Base-by-base conservation (phyloP, 2,888 invertebrate genomes). In the Seira ritae region DNA sequence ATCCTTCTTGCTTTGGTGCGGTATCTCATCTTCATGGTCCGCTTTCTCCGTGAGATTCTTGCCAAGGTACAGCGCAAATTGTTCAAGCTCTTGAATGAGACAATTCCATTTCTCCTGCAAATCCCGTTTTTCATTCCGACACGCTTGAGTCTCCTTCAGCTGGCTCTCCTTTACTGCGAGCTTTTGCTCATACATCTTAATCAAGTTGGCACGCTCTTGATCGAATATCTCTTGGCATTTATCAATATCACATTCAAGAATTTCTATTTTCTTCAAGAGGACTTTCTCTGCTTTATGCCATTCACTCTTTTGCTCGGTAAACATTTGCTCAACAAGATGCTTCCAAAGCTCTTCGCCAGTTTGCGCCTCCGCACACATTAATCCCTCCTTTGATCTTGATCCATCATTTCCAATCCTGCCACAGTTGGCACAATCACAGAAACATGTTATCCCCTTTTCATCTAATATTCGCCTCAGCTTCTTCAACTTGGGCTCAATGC, bases 131-230 rank as follows among this genome's bases (percentile, higher is more conserved):
- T 89, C 87, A 24, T 83, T 78, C 22, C 88, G 80, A 69, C 87
- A 86, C 31, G 84, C 84, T 73, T 88, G 88, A 72, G 84, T 93
- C 6, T 87, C 87, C 90, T 91, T 91, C 75, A 92, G 88, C 87
- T 91, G 91, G 71, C 89, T 89, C 77, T 94, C 93, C 91, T 92
- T 92, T 86, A 92, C 92, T 84, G 92, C 92, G 19, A 94, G 90
- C 71, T 91, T 90, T 0, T 89, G 50, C 73, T 85, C 87, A 69
- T 86, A 87, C 74, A 84, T 84, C 73, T 87, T 78, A 19, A 86
- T 84, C 72, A 87, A 66, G 74, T 80, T 79, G n/a, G 55, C 79
- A 55, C 85, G 50, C 74, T 87, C 87, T 37, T 77, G 74, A 66
- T 85, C 85, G 68, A 84, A 87, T 67, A 86, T 65, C 17, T 87